Evolutionary conservation across 1,140 invertebrate genomes (phyloP), one percentile per base, ranked within the genome.

Genomic region (Aphelinus atriplicis): DNA sequence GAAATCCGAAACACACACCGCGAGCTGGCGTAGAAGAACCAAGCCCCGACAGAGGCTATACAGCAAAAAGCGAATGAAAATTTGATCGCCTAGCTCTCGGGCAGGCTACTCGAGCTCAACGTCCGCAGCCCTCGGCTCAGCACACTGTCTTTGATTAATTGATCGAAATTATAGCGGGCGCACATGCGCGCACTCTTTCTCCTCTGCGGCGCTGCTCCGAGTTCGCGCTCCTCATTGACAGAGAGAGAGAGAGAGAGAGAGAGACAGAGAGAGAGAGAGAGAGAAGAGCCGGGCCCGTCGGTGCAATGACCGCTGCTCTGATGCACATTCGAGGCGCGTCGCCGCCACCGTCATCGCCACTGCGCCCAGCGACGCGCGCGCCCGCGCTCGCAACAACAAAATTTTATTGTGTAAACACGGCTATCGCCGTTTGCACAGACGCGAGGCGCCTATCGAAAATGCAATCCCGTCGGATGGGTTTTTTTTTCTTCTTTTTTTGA

Each of bases 161-260:
- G 78, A 81, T 81, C 78, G 79, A 80, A 81, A 81, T 81, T 80
- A 80, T 72, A 81, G 76, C 80, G 76, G 76, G 71, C 76, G 55
- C 47, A 56, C 42, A 67, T 65, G n/a, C 45, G 51, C 63, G 10
- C 63, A 43, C 50, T 53, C 56, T n/a, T 48, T 48, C 62, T 66
- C 50, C 64, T 53, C 26, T 64, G 43, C 62, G 10, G 26, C 26
- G 26, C 26, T 26, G 26, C 26, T 26, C 26, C 26, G 26, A 26
- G 10, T 10, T 48, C 43, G 2, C 43, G 51, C 61, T 45, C 62
- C 60, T 71, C 74, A 77, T 78, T 78, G 76, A 78, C 78, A 78
- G 79, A 76, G 76, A 56, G 71, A 4, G 26, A 26, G 26, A 26
- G 26, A 26, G 26, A 26, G 26, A 26, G 26, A 26, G 26, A 26